Conservation (phyloP, 2,888 invertebrate species). For the Vesta saturnalis region DNA sequence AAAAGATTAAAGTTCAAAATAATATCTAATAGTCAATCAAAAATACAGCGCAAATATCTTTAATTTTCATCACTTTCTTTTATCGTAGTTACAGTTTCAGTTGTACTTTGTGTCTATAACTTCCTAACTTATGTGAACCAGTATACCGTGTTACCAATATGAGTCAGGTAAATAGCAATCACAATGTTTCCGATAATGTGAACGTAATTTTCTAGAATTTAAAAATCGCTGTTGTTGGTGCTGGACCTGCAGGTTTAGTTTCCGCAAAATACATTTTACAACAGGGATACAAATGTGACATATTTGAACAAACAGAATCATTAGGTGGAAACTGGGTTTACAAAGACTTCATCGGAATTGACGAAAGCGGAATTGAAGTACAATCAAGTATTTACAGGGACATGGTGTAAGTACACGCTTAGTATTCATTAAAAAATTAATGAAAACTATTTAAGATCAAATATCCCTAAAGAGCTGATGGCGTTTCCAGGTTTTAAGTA, state of each 20-base stretch:
- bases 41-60: no score
- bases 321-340: neutral
- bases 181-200: no score
- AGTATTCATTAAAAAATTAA: neutral
- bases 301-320: neutral
- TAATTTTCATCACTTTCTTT: no score
- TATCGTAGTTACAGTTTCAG: no score
- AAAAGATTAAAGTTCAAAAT: no score
- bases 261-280: neutral
- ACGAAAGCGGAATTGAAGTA: neutral
- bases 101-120: no score
- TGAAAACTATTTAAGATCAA: neutral
- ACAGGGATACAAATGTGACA: neutral
- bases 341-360: neutral
- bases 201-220: neutral
- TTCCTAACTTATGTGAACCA: no score
- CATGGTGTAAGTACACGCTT: neutral
- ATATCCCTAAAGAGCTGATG: neutral
- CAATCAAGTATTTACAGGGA: neutral
- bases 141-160: no score
- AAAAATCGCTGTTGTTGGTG: neutral
- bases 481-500: neutral
- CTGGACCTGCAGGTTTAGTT: neutral
- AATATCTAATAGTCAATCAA: no score
- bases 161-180: no score